Base-by-base conservation (phyloP, 1,140 invertebrate genomes). In the Aphis craccivora region DNA sequence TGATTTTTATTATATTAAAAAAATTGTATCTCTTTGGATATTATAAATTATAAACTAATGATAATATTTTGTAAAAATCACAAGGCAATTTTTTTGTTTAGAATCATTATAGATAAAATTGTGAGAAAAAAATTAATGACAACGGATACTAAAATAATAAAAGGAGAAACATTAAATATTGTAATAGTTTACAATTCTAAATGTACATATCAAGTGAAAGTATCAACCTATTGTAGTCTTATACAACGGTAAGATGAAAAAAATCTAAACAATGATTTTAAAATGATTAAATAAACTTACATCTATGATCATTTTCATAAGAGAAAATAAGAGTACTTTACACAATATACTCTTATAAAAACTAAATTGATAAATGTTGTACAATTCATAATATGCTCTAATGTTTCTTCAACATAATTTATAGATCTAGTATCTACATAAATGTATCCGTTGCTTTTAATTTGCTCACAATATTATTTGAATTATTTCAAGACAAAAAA, bases 1-100 rank as follows among this genome's bases (percentile, higher is more conserved):
- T 84, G 37, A 84, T 84, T 43, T 14, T 45, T 87, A 87, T 45
- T 87, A 45, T 87, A 30, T 18, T 87, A 18, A 40, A n/a, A n/a
- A 25, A 11, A 48, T 14, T 87, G 18, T 87, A 45, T 45, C 11
- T n/a, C 11, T 86, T 48, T 87, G 5, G n/a, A 18, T 14, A 87
- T 45, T 45, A 87, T 45, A 87, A 45, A 83, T 83, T 83, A 37
- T 84, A 51, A 84, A 43, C 22, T 84, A 43, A 84, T 76, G 60
- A 76, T 67, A 30, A 40, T 84, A 40, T 40, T 25, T 84, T 84
- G 83, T 84, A 84, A 84, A 84, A 84, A 25, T 40, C 83, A 84
- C 37, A 22, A 37, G 35, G 22, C 40, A 6, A 23, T 30, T 84
- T 84, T 84, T 84, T 84, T 84, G 83, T 43, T 40, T 84, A 23